These are phyloP conservation scores for Centruroides sculpturatus DNA, from an alignment of 1,140 invertebrate species.

Conservation along the genomic window DNA sequence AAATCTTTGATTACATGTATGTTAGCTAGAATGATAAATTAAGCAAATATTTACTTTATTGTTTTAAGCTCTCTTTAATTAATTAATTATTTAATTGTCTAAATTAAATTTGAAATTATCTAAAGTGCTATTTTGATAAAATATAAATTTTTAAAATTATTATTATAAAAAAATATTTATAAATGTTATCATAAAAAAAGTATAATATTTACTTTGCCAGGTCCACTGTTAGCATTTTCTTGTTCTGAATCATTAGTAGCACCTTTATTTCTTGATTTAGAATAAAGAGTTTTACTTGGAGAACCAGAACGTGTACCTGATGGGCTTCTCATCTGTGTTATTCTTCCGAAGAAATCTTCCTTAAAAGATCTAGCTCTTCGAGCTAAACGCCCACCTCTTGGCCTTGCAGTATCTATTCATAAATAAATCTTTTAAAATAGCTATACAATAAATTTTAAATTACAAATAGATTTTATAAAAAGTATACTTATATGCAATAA, in stretches of 20 bases:
- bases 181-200: not conserved
- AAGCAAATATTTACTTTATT: no score
- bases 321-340: constrained; percentile 68
- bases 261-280: constrained; percentile 9
- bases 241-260: constrained; percentile 5
- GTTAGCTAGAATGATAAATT: no score
- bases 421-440: not conserved
- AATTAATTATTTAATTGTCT: no score
- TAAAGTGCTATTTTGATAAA: no score
- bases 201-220: constrained; percentile 6
- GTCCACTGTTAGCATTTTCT: constrained; percentile 2
- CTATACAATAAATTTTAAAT: no score
- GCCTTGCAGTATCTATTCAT: constrained; percentile 4
- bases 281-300: constrained; percentile 3
- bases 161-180: no score
- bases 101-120: no score
- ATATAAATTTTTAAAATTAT: no score
- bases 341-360: constrained; percentile 74
- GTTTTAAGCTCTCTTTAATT: no score
- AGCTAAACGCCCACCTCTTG: constrained; percentile 36
- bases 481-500: no score
- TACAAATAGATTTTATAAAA: no score
- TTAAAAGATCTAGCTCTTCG: constrained; percentile 74
- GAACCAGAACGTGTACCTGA: constrained; percentile 16
- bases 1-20: no score